These are phyloP conservation scores for Stratiomys singularior DNA, from an alignment of 2,888 invertebrate species.

Conservation along the genomic window DNA sequence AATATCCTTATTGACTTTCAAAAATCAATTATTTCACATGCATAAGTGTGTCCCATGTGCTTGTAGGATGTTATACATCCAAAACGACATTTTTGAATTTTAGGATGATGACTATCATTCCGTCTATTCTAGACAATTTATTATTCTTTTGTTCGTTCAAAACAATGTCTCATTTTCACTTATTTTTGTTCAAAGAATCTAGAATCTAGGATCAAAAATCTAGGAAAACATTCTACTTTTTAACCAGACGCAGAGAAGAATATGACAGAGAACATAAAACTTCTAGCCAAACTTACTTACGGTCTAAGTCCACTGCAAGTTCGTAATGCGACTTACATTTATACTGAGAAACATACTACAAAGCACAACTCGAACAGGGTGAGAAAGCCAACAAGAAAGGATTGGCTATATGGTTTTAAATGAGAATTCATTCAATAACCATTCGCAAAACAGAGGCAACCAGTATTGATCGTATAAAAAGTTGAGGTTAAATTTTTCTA, in stretches of 20 bases:
- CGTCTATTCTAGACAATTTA: not conserved
- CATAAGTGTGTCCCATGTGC: not conserved
- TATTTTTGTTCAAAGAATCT: not conserved
- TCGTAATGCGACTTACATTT: not conserved
- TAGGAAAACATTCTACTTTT: not conserved
- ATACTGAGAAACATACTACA: not conserved
- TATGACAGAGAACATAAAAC: conserved; percentile 3
- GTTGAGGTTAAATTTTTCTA: not conserved
- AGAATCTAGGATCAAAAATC: not conserved
- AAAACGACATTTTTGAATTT: not conserved
- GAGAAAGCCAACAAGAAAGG: not conserved
- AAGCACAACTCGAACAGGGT: not conserved
- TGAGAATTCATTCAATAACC: not conserved
- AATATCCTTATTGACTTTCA: not conserved
- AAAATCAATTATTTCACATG: conserved; percentile 1
- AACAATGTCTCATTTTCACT: not conserved
- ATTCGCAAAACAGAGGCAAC: not conserved
- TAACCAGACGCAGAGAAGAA: not conserved
- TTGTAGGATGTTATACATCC: not conserved
- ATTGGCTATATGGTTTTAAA: not conserved
- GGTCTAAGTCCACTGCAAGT: not conserved
- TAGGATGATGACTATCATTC: not conserved
- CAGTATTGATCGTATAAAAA: not conserved
- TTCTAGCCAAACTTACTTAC: conserved; percentile 3
- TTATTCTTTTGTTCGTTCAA: not conserved